A percentile compares a stretch with the other conserved stretches of the same genome.
These are phyloP conservation scores for Sander lucioperca DNA, from an alignment of 2,113 vertebrate species.

Conservation along the genomic window DNA sequence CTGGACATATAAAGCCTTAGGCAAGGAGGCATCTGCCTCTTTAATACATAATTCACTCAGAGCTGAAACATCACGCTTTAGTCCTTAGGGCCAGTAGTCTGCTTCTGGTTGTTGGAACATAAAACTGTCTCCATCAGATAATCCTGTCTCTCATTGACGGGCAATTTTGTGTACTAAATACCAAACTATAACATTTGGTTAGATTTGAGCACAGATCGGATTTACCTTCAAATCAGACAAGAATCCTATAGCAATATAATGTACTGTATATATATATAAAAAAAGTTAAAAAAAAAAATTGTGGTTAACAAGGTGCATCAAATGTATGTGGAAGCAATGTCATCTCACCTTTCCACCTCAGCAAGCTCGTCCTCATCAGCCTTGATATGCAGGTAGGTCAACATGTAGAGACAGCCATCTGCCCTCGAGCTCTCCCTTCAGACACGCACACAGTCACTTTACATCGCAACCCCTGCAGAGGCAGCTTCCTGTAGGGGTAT, in stretches of 20 bases:
- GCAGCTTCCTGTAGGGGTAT: conserved; percentile 72
- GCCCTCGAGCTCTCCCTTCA: conserved; percentile 64
- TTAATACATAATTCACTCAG: conserved; percentile 82
- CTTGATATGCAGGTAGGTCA: conserved; percentile 77
- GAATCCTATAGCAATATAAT: not conserved
- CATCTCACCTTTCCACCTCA: conserved; percentile 76
- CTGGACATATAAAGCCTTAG: conserved; percentile 80
- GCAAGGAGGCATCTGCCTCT: conserved; percentile 80
- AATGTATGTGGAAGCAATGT: conserved; percentile 48
- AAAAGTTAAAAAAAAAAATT: not conserved
- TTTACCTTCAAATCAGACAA: conserved; percentile 6
- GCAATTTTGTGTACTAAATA: conserved; percentile 25
- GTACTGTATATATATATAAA: not conserved
- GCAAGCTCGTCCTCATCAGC: conserved; percentile 64
- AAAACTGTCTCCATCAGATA: conserved; percentile 74
- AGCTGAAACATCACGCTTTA: conserved; percentile 74
- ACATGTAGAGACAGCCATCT: conserved; percentile 75
- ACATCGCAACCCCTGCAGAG: conserved; percentile 70
- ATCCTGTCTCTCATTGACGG: conserved; percentile 46
- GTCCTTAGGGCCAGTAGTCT: conserved; percentile 66
- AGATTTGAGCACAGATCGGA: conserved; percentile 8
- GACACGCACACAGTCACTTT: conserved; percentile 68
- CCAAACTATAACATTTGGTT: conserved; percentile 2
- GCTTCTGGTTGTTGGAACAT: conserved; percentile 70
- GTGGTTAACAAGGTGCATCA: conserved; percentile 19